phyloP scores from a whole-genome alignment of 2,113 vertebrate species.

The Nettapus auritus region DNA sequence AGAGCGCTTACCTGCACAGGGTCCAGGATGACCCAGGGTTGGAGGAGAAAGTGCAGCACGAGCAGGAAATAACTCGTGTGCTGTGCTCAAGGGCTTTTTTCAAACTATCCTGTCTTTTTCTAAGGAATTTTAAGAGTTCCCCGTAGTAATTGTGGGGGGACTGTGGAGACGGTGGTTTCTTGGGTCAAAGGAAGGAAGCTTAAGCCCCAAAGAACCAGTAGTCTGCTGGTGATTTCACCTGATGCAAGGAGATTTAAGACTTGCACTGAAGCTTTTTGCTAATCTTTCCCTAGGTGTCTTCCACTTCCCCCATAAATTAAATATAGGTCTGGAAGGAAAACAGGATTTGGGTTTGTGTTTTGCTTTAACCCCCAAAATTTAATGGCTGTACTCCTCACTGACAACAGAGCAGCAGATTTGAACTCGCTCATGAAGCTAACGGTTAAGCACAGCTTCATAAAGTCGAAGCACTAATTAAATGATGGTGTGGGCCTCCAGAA shows the following conservation, averaged over 20 bases:
- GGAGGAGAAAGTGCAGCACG: not conserved
- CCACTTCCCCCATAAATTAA: not conserved
- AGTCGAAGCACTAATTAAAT: not conserved
- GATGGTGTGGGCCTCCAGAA: not conserved
- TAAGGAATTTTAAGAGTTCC: not conserved
- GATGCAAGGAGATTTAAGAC: not conserved
- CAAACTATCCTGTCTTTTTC: not conserved
- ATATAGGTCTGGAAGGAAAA: not conserved
- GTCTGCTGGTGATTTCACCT: not conserved
- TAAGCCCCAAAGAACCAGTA: not conserved
- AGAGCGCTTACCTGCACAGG: not conserved
- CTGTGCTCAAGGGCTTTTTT: fast-evolving
- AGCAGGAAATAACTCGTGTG: not conserved
- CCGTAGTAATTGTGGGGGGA: not conserved
- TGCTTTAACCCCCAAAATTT: not conserved
- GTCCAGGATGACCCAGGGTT: not conserved
- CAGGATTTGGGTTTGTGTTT: not conserved
- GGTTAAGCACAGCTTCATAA: not conserved
- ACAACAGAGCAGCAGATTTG: not conserved
- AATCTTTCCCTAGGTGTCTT: not conserved
- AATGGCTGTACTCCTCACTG: not conserved
- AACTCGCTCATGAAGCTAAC: not conserved
- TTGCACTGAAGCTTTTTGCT: not conserved
- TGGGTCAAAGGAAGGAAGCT: not conserved
- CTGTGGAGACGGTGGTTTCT: not conserved